phyloP scores from a whole-genome alignment of 1,140 invertebrate species.

The Xylocopa sonorina region DNA sequence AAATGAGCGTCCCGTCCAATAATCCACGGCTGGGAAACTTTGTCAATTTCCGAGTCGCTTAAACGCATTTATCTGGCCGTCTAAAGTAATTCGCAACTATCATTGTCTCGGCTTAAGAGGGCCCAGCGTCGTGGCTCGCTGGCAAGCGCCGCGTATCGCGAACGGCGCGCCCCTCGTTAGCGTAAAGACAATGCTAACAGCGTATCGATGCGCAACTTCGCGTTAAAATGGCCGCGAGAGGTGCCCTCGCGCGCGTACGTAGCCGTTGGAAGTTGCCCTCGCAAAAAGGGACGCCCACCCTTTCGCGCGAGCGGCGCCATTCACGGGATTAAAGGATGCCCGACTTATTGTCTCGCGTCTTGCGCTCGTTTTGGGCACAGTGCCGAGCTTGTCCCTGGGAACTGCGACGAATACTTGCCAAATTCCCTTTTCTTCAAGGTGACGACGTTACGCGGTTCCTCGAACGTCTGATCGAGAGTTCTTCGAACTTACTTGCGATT shows the following conservation, averaged over 20 bases:
- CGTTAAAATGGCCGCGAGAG: no score
- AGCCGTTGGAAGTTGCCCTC: no score
- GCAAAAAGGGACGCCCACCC: no score
- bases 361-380: not conserved
- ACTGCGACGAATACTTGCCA: slow-evolving; percentile 11
- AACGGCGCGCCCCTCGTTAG: no score
- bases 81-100: not conserved
- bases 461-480: no score
- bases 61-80: not conserved
- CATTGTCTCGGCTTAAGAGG: not conserved
- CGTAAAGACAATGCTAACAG: not conserved
- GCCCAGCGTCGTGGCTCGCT: no score
- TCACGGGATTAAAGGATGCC: slow-evolving; percentile 9
- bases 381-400: slow-evolving; percentile 15
- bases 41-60: not conserved
- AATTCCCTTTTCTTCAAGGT: slow-evolving; percentile 22
- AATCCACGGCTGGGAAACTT: not conserved
- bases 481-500: no score
- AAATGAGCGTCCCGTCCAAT: not conserved
- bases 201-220: not conserved
- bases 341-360: slow-evolving; percentile 11
- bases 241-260: no score
- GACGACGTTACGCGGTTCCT: slow-evolving; percentile 3
- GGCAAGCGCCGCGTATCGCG: no score
- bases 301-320: not conserved